phyloP scores from a whole-genome alignment of 2,888 invertebrate species.

The Cristatella mucedo region DNA sequence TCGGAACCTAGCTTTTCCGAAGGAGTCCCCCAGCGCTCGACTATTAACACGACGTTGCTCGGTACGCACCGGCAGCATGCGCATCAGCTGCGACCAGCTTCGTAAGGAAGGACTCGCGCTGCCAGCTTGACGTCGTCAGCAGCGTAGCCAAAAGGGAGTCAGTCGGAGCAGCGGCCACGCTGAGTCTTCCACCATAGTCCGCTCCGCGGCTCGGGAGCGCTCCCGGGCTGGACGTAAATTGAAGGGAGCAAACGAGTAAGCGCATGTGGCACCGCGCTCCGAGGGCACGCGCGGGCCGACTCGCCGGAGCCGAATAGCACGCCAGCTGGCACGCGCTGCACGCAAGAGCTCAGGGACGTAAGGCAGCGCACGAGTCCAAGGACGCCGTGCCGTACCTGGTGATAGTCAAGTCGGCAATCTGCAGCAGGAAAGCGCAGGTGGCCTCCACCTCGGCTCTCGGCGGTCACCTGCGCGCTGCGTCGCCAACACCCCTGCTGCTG shows the following conservation, averaged over 20 bases:
- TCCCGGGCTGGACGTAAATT: conserved; percentile 35
- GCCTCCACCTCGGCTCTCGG: conserved; percentile 15
- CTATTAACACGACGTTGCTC: conserved; percentile 58
- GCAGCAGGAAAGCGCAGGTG: conserved; percentile 22
- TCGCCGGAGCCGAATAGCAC: not conserved
- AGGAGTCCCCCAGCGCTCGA: conserved; percentile 59
- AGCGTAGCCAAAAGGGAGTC: conserved; percentile 23
- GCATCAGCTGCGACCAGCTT: conserved; percentile 61
- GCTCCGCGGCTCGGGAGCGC: conserved; percentile 2
- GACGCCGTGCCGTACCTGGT: conserved; percentile 16
- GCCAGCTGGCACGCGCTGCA: not conserved
- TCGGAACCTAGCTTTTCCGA: conserved; percentile 60
- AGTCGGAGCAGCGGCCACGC: not conserved
- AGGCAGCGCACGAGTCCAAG: no score
- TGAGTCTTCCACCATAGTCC: conserved; percentile 9
- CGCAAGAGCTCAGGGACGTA: no score
- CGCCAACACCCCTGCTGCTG: conserved; percentile 18
- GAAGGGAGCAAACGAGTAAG: no score
- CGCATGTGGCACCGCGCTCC: no score
- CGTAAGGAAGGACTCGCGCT: conserved; percentile 60
- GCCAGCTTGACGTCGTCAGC: conserved; percentile 51
- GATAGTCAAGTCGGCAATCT: conserved; percentile 20
- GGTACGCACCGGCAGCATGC: conserved; percentile 52
- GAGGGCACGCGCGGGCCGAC: no score
- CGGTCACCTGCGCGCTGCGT: conserved; percentile 19